Conservation (phyloP, 2,888 invertebrate genomes). For the Drosophila meridionalis region DNA sequence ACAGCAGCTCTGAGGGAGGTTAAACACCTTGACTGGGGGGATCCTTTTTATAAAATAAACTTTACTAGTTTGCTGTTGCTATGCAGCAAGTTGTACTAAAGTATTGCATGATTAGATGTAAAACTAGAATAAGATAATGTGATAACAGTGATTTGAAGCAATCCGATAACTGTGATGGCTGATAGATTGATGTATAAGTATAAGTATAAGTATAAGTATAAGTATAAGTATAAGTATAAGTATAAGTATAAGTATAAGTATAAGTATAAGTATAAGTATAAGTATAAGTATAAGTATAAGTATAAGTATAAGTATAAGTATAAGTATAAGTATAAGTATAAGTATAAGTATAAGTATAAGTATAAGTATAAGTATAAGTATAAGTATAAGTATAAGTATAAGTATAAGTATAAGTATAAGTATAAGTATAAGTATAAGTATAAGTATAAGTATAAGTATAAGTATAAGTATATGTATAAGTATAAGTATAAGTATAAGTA, state of each 20-base stretch:
- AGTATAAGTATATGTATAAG: not conserved
- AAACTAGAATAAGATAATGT: too few relatives aligned
- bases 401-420: slow-evolving; percentile 8
- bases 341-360: slow-evolving; percentile 1
- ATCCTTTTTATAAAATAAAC: not conserved
- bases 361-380: slow-evolving; percentile 1
- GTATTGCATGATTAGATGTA: too few relatives aligned
- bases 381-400: not conserved
- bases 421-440: slow-evolving; percentile 7
- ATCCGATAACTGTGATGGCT: too few relatives aligned
- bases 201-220: slow-evolving; percentile 3
- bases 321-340: slow-evolving; percentile 1
- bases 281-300: not conserved
- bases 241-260: not conserved
- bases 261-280: not conserved
- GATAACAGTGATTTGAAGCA: too few relatives aligned
- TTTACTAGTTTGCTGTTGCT: not conserved
- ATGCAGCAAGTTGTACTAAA: not conserved
- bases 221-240: not conserved
- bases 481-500: not conserved
- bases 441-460: slow-evolving; percentile 9
- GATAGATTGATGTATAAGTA: not conserved
- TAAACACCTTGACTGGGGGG: not conserved
- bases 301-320: slow-evolving; percentile 1
- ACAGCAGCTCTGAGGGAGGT: not conserved